A percentile compares a stretch with the other conserved stretches of the same genome.
These are phyloP conservation scores for Phthorimaea operculella DNA, from an alignment of 1,140 invertebrate genomes.

Conservation along the genomic window DNA sequence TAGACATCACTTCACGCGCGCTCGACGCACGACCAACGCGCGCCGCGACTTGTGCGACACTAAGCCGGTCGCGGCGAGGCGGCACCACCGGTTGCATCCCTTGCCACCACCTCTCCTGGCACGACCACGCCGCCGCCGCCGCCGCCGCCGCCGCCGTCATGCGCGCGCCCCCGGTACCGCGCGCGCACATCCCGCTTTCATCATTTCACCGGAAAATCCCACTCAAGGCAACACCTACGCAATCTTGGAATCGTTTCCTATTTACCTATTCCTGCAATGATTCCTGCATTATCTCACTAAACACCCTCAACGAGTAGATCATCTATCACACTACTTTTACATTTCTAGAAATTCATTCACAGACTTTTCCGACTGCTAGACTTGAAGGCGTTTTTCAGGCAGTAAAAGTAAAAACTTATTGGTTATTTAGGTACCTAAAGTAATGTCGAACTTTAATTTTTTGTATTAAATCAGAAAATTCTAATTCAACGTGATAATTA, in stretches of 20 bases:
- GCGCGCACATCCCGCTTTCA: neutral
- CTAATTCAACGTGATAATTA: too few relatives aligned
- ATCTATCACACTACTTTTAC: too few relatives aligned
- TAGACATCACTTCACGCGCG: slow-evolving; percentile 62
- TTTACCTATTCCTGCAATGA: neutral
- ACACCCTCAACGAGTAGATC: too few relatives aligned
- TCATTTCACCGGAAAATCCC: slow-evolving; percentile 1
- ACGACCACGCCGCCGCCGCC: slow-evolving; percentile 7
- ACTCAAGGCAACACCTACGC: neutral
- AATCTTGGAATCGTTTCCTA: neutral
- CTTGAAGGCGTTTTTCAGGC: too few relatives aligned
- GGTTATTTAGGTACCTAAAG: too few relatives aligned
- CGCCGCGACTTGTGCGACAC: slow-evolving; percentile 62
- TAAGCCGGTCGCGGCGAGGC: slow-evolving; percentile 39
- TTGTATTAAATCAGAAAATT: too few relatives aligned
- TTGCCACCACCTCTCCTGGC: slow-evolving; percentile 26
- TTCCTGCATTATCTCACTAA: neutral
- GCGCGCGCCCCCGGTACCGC: neutral
- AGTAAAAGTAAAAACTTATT: too few relatives aligned
- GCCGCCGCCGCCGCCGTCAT: slow-evolving; percentile 8
- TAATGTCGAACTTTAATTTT: too few relatives aligned
- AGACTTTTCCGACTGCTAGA: too few relatives aligned
- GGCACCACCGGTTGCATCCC: slow-evolving; percentile 44
- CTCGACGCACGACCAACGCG: slow-evolving; percentile 62
- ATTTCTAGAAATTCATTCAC: too few relatives aligned